Evolutionary conservation across 2,113 vertebrate genomes (phyloP), one percentile per base, ranked within the genome.

Genomic region (Xerus inauris): DNA sequence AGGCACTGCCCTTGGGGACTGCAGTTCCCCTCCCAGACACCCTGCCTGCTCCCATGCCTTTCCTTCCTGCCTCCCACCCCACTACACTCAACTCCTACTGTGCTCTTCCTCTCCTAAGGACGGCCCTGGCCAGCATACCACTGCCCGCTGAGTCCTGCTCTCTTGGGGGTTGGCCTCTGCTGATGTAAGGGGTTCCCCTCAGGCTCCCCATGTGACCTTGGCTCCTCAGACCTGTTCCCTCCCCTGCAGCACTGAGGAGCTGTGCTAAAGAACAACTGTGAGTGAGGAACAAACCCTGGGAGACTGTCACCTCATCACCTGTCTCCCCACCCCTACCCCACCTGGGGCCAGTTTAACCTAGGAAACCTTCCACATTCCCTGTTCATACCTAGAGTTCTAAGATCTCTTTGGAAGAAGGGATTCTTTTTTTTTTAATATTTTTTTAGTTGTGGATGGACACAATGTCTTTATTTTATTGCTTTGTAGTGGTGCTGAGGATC

Each of bases 391-490:
- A 38, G 22, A 59, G 16, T 89, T 92, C n/a, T 77, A 67, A 83
- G 80, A 73, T n/a, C 32, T 65, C 62, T n/a, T 77, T 77, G 75
- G 26, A 97, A 57, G 51, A 95, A 65, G 51, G 12, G 35, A 82
- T 83, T 93, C 87, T 91, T 30, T 45, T 47, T 8, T 47, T 47
- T 47, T 8, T 47, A n/a, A n/a, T n/a, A n/a, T 47, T 47, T 47
- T 47, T 47, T 47, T n/a, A n/a, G n/a, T n/a, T n/a, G n/a, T n/a
- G n/a, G n/a, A n/a, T n/a, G n/a, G n/a, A n/a, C n/a, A n/a, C n/a
- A n/a, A n/a, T n/a, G n/a, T n/a, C n/a, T n/a, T n/a, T n/a, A n/a
- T n/a, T n/a, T n/a, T n/a, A n/a, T n/a, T n/a, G n/a, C n/a, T n/a
- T n/a, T n/a, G n/a, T n/a, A n/a, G n/a, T n/a, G 45, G 45, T 47